These are phyloP conservation scores for Ylistrum balloti DNA, from an alignment of 1,140 invertebrate genomes.

Conservation along the genomic window DNA sequence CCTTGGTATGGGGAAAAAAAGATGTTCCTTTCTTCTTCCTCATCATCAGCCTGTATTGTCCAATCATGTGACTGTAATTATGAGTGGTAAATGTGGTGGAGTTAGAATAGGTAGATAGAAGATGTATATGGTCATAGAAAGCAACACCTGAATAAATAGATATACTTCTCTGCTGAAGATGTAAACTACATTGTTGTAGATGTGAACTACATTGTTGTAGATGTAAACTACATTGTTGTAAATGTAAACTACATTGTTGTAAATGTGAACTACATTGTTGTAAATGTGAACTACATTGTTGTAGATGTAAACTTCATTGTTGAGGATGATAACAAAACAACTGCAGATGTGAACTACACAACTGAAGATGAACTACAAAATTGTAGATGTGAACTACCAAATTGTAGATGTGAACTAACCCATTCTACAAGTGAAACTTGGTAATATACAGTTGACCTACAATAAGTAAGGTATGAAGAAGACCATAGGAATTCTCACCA, in stretches of 20 bases:
- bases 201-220: not conserved
- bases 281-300: conserved; percentile 2
- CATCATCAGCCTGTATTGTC: conserved; percentile 90
- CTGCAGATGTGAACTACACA: not conserved
- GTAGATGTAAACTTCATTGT: not conserved
- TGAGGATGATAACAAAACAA: not conserved
- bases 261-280: not conserved
- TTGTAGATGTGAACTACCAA: not conserved
- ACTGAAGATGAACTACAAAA: not conserved
- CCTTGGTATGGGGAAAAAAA: conserved; percentile 96
- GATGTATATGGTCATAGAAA: no score
- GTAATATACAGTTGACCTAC: not conserved
- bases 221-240: not conserved
- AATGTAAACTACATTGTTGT: not conserved
- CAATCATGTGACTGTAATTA: conserved; percentile 86
- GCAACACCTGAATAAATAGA: no score
- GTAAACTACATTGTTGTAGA: not conserved
- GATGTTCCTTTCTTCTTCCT: conserved; percentile 93
- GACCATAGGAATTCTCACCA: not conserved
- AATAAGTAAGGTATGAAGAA: not conserved
- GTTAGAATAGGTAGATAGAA: no score
- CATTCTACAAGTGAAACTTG: not conserved
- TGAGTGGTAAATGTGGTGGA: not conserved
- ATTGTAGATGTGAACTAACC: not conserved
- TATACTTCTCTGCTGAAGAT: not conserved